Conservation (phyloP, 2,113 vertebrate genomes). For the Muscicapa adusta region DNA sequence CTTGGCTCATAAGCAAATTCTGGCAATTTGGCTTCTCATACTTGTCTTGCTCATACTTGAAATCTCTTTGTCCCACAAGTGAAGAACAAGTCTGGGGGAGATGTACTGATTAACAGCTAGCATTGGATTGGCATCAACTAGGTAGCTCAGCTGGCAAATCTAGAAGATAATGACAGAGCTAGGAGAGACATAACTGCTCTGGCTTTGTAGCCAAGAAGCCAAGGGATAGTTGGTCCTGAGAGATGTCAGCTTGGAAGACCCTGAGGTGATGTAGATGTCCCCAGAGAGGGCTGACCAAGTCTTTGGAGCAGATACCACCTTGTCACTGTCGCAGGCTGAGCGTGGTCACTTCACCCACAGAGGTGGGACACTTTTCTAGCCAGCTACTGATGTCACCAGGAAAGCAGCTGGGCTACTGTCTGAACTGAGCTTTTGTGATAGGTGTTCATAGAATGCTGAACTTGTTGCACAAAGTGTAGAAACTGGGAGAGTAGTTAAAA, state of each 20-base stretch:
- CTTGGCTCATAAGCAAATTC: neutral
- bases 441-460: neutral
- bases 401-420: neutral
- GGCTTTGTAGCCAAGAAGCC: neutral
- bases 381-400: neutral
- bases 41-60: neutral
- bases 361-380: neutral
- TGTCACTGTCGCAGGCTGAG: rapidly evolving
- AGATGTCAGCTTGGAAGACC: neutral
- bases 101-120: neutral
- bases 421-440: neutral
- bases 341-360: neutral
- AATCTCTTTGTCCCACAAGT: neutral
- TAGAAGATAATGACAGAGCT: neutral
- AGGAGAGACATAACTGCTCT: neutral
- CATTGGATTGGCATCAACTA: neutral
- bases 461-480: rapidly evolving
- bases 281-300: neutral
- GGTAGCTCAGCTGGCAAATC: neutral
- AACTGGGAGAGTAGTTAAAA: neutral
- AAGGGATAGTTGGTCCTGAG: neutral
- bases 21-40: neutral
- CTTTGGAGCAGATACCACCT: neutral
- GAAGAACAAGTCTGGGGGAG: neutral
- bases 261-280: rapidly evolving